phyloP scores from a whole-genome alignment of 1,140 invertebrate species.

The Lordiphosa stackelbergi region DNA sequence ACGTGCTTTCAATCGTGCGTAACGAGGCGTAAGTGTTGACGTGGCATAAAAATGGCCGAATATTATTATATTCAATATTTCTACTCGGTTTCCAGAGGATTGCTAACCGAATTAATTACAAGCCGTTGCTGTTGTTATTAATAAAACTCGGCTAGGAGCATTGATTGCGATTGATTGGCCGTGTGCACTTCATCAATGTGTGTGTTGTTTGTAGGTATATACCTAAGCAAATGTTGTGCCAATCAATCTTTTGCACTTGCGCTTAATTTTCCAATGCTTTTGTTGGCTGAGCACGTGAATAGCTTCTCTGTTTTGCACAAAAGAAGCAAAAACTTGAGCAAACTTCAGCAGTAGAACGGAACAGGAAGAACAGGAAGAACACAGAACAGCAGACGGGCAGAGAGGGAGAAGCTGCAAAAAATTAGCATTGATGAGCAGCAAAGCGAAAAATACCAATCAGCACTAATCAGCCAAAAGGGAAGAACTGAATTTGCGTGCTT shows the following conservation, averaged over 20 bases:
- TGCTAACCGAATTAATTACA: slow-evolving; percentile 59
- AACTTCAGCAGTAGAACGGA: slow-evolving; percentile 32
- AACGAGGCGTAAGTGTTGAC: slow-evolving; percentile 74
- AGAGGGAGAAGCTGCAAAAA: slow-evolving; percentile 35
- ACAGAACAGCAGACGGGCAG: neutral
- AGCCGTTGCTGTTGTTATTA: slow-evolving; percentile 30
- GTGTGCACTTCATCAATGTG: slow-evolving; percentile 60
- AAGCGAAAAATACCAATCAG: slow-evolving; percentile 76
- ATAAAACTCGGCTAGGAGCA: slow-evolving; percentile 18
- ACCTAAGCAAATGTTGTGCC: slow-evolving; percentile 53
- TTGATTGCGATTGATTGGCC: slow-evolving; percentile 57
- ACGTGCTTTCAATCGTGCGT: slow-evolving; percentile 45
- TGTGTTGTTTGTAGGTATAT: neutral
- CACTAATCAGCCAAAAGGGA: slow-evolving; percentile 67
- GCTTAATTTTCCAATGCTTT: slow-evolving; percentile 53
- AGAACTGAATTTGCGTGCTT: slow-evolving; percentile 44
- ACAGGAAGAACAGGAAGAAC: slow-evolving; percentile 13
- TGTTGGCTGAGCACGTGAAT: slow-evolving; percentile 24
- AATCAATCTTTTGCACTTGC: slow-evolving; percentile 73
- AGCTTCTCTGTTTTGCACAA: slow-evolving; percentile 3
- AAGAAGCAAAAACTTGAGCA: slow-evolving; percentile 23
- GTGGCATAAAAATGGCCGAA: slow-evolving; percentile 63
- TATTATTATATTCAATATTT: slow-evolving; percentile 72
- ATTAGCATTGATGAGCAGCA: slow-evolving; percentile 76
- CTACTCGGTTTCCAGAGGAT: slow-evolving; percentile 6